phyloP scores from a whole-genome alignment of 2,113 vertebrate genomes.

The Periophthalmus modestus region DNA sequence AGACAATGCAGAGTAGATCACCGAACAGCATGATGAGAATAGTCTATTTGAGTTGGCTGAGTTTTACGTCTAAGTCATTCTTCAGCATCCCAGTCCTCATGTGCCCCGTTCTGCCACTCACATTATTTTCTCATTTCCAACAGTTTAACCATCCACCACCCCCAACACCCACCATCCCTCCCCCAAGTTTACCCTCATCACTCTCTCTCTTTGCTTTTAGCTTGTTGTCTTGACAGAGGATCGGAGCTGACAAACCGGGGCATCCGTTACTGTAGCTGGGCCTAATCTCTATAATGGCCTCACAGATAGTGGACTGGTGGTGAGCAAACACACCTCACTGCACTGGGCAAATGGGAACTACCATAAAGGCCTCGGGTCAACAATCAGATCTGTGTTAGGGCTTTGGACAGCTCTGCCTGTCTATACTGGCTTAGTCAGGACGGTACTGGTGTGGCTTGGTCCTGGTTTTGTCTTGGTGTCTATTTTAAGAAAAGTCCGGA shows the following conservation, averaged over 20 bases:
- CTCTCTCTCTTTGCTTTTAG: conserved; percentile 66
- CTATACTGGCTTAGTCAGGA: background rate
- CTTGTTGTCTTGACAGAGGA: conserved; percentile 79
- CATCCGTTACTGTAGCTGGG: conserved; percentile 79
- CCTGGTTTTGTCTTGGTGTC: background rate
- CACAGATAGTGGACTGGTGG: conserved; percentile 75
- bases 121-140: conserved; percentile 12
- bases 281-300: conserved; percentile 91
- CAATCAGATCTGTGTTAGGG: conserved; percentile 39
- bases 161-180: conserved; percentile 9
- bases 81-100: conserved; percentile 1
- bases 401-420: conserved; percentile 43
- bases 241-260: conserved; percentile 85
- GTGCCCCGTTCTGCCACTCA: conserved; percentile 13
- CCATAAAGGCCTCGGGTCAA: conserved; percentile 56
- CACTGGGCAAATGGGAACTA: conserved; percentile 50
- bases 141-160: conserved; percentile 16
- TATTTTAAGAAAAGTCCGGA: background rate
- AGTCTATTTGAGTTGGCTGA: background rate
- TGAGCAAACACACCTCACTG: conserved; percentile 62
- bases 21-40: background rate
- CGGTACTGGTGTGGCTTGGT: background rate
- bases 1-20: background rate
- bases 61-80: background rate
- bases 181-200: conserved; percentile 33